Conservation (phyloP, 1,140 invertebrate genomes). For the Diprion similis region DNA sequence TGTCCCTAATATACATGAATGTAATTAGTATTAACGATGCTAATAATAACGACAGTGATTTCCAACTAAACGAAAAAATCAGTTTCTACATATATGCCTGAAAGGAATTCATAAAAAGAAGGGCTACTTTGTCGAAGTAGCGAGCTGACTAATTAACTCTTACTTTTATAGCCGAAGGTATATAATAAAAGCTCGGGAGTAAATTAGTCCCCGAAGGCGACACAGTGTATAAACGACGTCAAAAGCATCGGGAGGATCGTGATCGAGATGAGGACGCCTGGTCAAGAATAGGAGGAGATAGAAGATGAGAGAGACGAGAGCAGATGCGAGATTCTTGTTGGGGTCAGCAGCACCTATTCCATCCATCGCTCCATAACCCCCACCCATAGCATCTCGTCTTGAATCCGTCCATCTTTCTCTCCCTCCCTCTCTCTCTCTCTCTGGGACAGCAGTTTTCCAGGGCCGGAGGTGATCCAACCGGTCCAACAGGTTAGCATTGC, state of each 20-base stretch:
- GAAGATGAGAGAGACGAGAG: slow-evolving; percentile 26
- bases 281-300: slow-evolving; percentile 13
- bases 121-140: too few species aligned
- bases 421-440: not conserved
- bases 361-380: slow-evolving; percentile 27
- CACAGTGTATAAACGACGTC: too few species aligned
- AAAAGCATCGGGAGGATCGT: not conserved
- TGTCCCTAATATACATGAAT: too few species aligned
- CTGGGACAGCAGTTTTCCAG: not conserved
- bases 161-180: not conserved
- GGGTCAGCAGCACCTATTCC: slow-evolving; percentile 37
- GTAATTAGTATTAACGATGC: too few species aligned
- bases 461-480: slow-evolving; percentile 21
- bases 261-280: not conserved
- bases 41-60: too few species aligned
- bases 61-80: too few species aligned
- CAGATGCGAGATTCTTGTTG: slow-evolving; percentile 51
- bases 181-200: not conserved
- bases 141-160: not conserved
- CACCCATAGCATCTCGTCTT: slow-evolving; percentile 3
- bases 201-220: not conserved
- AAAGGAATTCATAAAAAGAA: too few species aligned
- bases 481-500: slow-evolving; percentile 32
- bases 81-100: too few species aligned
- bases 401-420: not conserved